Evolutionary conservation across 2,797 vertebrate species (phyloP), one percentile per base, ranked within the genome.

Genomic region (Antrozous pallidus): DNA sequence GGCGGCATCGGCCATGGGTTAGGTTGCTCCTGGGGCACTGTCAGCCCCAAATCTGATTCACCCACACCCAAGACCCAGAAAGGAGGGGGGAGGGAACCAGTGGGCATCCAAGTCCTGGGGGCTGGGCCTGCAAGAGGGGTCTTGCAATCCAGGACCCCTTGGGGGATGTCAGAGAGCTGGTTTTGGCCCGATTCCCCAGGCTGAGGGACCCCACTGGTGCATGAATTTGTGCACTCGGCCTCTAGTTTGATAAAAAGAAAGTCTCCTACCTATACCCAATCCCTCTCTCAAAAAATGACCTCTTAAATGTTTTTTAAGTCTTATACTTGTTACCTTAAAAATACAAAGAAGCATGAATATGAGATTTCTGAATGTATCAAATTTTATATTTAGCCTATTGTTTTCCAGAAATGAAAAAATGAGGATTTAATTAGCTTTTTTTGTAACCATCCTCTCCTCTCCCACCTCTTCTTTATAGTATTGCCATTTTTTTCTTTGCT

Each of bases 401-500:
- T 94, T 87, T 95, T 85, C 36, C 61, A 95, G 77, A 91, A 96
- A 95, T 70, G 71, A 95, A 96, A 96, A 94, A 91, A 96, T 82
- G 69, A 94, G 69, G 93, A 93, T 93, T 95, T 95, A 95, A 96
- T 95, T 94, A 95, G 93, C 63, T 83, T 94, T 89, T 87, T 94
- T 89, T 90, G 90, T 71, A 91, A 79, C 38, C 42, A 58, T 82
- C n/a, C 63, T 93, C 88, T 96, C 58, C 69, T 96, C 73, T 91
- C 74, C 51, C 9, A 80, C 67, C 71, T 91, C 47, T 51, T 83
- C 38, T 49, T 92, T 80, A 86, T 69, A 77, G 36, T 75, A 88
- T 93, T 92, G 94, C 96, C 86, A 93, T 96, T 94, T 94, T 94
- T 94, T 96, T 97, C 91, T 93, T 92, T 88, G 45, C 83, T 95